Evolutionary conservation across 2,797 vertebrate species (phyloP).

Genomic region (Pseudomugil gertrudae): DNA sequence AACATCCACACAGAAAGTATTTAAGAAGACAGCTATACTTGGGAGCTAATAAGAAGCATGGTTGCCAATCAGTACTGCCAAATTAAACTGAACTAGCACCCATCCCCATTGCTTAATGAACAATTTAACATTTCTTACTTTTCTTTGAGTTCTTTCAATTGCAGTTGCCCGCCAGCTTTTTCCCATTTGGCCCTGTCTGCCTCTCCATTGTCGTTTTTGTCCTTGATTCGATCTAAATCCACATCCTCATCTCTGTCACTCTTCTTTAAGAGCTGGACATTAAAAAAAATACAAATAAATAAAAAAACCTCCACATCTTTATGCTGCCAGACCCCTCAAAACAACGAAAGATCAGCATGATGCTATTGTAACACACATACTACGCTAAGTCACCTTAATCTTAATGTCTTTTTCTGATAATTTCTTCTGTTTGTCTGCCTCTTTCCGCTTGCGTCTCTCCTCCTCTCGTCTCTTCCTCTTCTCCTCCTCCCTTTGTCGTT

Average conservation of each 20-base stretch:
- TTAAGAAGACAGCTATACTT: not conserved
- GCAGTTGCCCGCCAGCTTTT: constrained; percentile 81
- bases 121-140: constrained; percentile 81
- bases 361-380: too few relatives aligned
- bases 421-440: constrained; percentile 92
- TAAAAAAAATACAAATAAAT: not conserved
- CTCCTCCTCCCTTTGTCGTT: constrained; percentile 93
- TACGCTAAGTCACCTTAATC: constrained; percentile 87
- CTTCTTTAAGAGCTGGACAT: constrained; percentile 92
- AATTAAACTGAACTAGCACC: not conserved
- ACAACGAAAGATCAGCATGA: not conserved
- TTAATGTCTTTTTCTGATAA: constrained; percentile 92
- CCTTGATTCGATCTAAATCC: constrained; percentile 87
- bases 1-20: not conserved
- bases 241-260: constrained; percentile 92
- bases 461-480: constrained; percentile 94
- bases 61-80: not conserved
- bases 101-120: not conserved
- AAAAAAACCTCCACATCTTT: not conserved
- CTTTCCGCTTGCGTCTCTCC: constrained; percentile 91
- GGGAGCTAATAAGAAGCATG: not conserved
- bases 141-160: constrained; percentile 86
- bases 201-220: constrained; percentile 87
- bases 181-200: constrained; percentile 88
- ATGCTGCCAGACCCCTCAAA: not conserved